Conservation (phyloP, 1,140 invertebrate species). For the Euschistus heros region DNA sequence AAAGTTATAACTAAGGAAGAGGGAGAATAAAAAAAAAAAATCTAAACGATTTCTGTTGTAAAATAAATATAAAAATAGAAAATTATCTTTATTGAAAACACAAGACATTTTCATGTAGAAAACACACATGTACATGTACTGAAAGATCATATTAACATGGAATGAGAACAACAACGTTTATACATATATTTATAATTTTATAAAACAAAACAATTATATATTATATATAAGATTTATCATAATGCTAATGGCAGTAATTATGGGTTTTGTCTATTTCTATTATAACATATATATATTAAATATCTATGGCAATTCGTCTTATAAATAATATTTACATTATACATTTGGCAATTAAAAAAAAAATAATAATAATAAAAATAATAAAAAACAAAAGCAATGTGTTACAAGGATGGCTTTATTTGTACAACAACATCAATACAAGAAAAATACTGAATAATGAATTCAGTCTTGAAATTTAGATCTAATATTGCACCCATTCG, state of each 20-base stretch:
- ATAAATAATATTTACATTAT: constrained; percentile 10
- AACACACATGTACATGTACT: neutral
- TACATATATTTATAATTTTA: constrained; percentile 15
- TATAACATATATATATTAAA: constrained; percentile 12
- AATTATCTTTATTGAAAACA: constrained; percentile 17
- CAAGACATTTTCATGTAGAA: constrained; percentile 3
- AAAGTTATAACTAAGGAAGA: neutral
- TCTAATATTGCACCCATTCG: constrained; percentile 23
- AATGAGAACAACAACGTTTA: constrained; percentile 14
- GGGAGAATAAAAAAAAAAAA: neutral
- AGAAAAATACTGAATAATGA: constrained; percentile 24
- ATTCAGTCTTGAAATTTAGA: constrained; percentile 18
- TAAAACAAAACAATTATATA: constrained; percentile 15
- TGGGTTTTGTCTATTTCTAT: constrained; percentile 15
- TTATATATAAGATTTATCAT: constrained; percentile 13
- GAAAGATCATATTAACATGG: constrained; percentile 4
- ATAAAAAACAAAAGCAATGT: constrained; percentile 7
- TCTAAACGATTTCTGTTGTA: neutral
- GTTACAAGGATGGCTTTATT: constrained; percentile 6
- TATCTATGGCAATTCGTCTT: constrained; percentile 13
- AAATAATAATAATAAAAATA: too few species aligned
- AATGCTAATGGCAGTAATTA: constrained; percentile 14
- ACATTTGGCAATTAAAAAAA: constrained; percentile 10
- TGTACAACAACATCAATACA: constrained; percentile 11
- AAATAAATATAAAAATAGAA: constrained; percentile 14